phyloP scores from a whole-genome alignment of 1,140 invertebrate genomes.

The Eumaeus atala region DNA sequence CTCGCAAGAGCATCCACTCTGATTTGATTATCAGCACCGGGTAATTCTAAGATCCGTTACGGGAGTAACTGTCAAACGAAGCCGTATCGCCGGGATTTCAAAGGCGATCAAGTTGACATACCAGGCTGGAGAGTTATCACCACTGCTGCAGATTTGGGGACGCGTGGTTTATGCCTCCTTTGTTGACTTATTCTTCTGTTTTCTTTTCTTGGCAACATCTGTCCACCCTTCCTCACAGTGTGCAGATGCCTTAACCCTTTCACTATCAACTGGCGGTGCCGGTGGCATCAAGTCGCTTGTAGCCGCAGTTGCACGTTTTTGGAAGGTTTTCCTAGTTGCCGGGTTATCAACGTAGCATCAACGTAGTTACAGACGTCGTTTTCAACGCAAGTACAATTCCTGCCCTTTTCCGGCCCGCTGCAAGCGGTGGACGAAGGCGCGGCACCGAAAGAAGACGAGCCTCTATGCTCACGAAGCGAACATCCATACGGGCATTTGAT shows the following conservation, averaged over 20 bases:
- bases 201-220: neutral
- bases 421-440: no score
- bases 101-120: no score
- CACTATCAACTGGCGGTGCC: neutral
- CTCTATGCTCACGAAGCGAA: neutral
- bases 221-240: no score
- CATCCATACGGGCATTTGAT: no score
- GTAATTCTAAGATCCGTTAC: slow-evolving; percentile 18
- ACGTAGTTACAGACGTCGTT: neutral
- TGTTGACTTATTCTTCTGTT: no score
- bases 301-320: neutral
- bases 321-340: no score
- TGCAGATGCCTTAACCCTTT: neutral
- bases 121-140: no score
- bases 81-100: no score
- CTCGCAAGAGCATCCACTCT: slow-evolving; percentile 21
- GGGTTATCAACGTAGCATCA: neutral
- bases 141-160: no score
- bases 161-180: no score
- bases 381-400: accelerated
- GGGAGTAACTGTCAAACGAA: no score
- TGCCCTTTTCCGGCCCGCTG: no score
- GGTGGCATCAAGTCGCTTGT: neutral
- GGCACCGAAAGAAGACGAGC: neutral
- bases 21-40: neutral